Evolutionary conservation across 1,140 invertebrate species (phyloP), one percentile per base, ranked within the genome.

Genomic region (Potamilus streckersoni): DNA sequence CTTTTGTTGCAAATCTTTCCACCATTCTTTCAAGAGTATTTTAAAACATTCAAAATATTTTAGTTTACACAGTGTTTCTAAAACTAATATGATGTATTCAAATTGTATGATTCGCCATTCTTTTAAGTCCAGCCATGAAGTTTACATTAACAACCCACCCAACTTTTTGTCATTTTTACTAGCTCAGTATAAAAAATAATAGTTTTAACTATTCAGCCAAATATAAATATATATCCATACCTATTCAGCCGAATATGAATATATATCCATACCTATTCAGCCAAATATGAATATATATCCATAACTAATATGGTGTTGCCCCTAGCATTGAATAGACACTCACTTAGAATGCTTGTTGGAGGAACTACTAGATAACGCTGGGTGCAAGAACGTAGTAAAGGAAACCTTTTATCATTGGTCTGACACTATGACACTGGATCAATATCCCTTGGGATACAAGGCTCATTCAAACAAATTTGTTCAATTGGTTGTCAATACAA

Each of bases 71-170:
- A 69, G 38, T 14, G 13, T 0, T 38, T 55, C 56, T n/a, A 57
- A 19, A 12, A 69, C 49, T 5, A 69, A 17, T 55, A 49, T 49
- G 23, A 14, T 69, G 16, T 19, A 55, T 19, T 69, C 67, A 31
- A 6, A 16, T 19, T 16, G 3, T 15, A 69, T n/a, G 56, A 56
- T 4, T 2, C 6, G 2, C 67, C 67, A 55, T 6, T 69, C 57
- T 55, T 12, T 69, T 19, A 55, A 27, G 15, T 49, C 65, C 65
- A 23, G 27, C n/a, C n/a, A 17, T 19, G 27, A 66, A 66, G 65
- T 66, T 66, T 23, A 66, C 27, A 66, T 66, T 66, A 27, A 0
- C 65, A 23, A 38, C 65, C 65, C 19, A 66, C 65, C 17, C 5
- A 38, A 38, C 38, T 38, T 38, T 4, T 38, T 38, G 38, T 3